Base-by-base conservation (phyloP, 2,888 invertebrate species). In the Synergus laeviventris region DNA sequence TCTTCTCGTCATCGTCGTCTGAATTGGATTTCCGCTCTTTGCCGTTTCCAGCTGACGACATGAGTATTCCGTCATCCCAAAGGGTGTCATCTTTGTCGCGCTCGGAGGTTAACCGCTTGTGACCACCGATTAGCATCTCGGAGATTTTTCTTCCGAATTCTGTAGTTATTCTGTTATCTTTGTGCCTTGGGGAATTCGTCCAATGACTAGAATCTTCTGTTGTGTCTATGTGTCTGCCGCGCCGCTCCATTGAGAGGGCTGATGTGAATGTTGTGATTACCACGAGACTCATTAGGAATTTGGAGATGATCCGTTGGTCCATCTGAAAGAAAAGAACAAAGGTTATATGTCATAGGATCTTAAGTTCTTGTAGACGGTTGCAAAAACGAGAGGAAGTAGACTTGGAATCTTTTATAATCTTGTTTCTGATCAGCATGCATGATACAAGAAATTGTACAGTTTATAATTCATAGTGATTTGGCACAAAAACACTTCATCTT, bases 1-100 rank as follows among this genome's bases (percentile, higher is more conserved):
- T 97, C 89, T 94, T 95, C 39, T 95, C 95, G 81, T 96, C 96
- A 80, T 95, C 95, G 78, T 92, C 91, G 42, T 91, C 87, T 85
- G 92, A 56, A 84, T 91, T 81, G 11, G 84, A 81, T 78, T 92
- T 93, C 36, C 86, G 86, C 75, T 91, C 91, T 84, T 94, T 94
- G 8, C 95, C 95, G 80, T 93, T 94, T 36, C 95, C 95, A 75
- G 95, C 95, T 86, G 95, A 94, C 78, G 94, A 93, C 86, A 94
- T 92, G 85, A 94, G 91, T 88, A 95, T 93, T 80, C 94, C 94
- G 83, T 94, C 94, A 76, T 89, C 87, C 89, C 86, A 87, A 9
- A 83, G 74, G 4, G 82, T 79, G 36, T 85, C 84, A 74, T 85
- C 83, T 4, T 87, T 78, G 90, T 82, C 78, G 18, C 70, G 74